Evolutionary conservation across 2,797 vertebrate species (phyloP).

Genomic region (Phrynocephalus forsythii): DNA sequence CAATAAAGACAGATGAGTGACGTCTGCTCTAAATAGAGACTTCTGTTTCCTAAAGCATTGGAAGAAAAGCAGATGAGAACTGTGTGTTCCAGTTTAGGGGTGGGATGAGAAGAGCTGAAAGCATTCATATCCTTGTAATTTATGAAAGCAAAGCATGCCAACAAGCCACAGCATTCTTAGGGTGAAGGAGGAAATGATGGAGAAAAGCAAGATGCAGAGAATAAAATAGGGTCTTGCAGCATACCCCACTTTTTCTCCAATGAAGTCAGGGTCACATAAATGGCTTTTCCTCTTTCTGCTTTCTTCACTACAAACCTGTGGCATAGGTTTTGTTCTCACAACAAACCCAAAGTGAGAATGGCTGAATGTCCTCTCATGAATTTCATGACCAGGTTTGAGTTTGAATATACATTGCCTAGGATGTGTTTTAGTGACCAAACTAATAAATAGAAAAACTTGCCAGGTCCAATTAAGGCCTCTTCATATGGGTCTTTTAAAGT

Average conservation of each 20-base stretch:
- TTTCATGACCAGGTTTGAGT: no score
- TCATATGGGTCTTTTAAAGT: background rate
- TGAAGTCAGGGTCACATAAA: no score
- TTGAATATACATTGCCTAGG: background rate
- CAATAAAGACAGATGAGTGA: slow-evolving; percentile 38
- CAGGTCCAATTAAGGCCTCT: background rate
- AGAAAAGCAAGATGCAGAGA: slow-evolving; percentile 49
- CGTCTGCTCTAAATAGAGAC: slow-evolving; percentile 60
- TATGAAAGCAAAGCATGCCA: slow-evolving; percentile 42
- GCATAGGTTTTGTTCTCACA: no score
- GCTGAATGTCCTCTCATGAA: no score
- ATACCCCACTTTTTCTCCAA: background rate
- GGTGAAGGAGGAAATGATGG: slow-evolving; percentile 52
- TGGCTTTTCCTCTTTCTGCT: no score
- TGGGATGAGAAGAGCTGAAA: slow-evolving; percentile 21
- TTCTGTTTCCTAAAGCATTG: slow-evolving; percentile 58
- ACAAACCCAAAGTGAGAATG: no score
- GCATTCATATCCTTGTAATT: background rate
- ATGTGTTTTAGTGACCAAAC: background rate
- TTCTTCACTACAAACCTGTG: no score
- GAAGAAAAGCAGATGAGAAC: slow-evolving; percentile 51
- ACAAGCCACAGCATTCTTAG: slow-evolving; percentile 65
- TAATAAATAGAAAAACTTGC: background rate
- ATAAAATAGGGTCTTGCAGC: slow-evolving; percentile 53
- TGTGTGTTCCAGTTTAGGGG: background rate